A percentile compares a stretch with the other conserved stretches of the same genome.
Conservation (phyloP, 2,888 invertebrate genomes). For the Cactoblastis cactorum region DNA sequence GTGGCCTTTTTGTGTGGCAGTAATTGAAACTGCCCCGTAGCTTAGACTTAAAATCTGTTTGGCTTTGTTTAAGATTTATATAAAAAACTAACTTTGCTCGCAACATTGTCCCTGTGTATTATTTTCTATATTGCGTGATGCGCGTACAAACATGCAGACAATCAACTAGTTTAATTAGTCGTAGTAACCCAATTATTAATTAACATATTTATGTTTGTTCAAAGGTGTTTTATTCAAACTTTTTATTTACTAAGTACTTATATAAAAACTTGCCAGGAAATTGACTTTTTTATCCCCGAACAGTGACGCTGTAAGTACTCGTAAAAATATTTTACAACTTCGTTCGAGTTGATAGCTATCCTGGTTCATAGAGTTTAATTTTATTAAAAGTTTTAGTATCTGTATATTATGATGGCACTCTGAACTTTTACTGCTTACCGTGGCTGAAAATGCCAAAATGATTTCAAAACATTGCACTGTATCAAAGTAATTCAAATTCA, state of each 20-base stretch:
- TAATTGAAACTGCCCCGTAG: background rate
- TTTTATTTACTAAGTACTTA: background rate
- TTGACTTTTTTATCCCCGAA: slow-evolving; percentile 1
- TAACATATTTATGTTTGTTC: too few relatives aligned
- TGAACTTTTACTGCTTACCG: too few relatives aligned
- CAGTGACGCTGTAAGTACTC: background rate
- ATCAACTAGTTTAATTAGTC: too few relatives aligned
- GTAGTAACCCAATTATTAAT: too few relatives aligned
- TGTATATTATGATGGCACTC: too few relatives aligned
- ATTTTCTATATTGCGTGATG: too few relatives aligned
- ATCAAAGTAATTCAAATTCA: too few relatives aligned
- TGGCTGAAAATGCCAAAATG: too few relatives aligned
- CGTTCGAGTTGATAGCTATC: background rate
- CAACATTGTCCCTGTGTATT: background rate
- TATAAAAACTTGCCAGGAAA: background rate
- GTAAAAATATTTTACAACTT: background rate
- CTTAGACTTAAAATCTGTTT: background rate
- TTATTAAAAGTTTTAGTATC: background rate
- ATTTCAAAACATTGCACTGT: too few relatives aligned
- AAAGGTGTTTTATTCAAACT: background rate
- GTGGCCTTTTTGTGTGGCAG: background rate
- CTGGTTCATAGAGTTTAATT: background rate
- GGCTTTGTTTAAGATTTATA: too few relatives aligned
- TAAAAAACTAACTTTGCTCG: too few relatives aligned
- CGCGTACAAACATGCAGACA: too few relatives aligned